Evolutionary conservation across 2,113 vertebrate species (phyloP).

Genomic region (Stigmatopora argus): DNA sequence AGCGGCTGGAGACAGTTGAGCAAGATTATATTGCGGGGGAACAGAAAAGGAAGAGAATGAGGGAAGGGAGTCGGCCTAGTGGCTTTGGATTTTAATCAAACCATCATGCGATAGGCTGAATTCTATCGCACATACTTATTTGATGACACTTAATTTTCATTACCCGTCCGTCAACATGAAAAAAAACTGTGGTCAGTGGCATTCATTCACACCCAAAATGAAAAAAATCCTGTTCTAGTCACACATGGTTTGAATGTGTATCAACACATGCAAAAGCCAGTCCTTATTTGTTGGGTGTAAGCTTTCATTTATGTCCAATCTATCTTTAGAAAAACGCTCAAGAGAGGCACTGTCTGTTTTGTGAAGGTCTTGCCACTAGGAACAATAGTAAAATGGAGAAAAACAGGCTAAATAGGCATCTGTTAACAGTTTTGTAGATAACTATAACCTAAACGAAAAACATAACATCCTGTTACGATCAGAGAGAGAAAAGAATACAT

Average conservation of each 20-base stretch:
- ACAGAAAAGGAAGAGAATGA: conserved; percentile 11
- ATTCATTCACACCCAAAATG: conserved; percentile 29
- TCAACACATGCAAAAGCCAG: conserved; percentile 31
- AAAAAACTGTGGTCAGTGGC: conserved; percentile 28
- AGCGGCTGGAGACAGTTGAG: conserved; percentile 45
- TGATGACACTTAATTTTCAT: conserved; percentile 31
- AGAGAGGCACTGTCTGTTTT: too few species aligned
- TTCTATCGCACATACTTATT: conserved; percentile 40
- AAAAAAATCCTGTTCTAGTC: conserved; percentile 34
- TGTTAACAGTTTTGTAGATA: too few species aligned
- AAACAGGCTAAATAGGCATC: too few species aligned
- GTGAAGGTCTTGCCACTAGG: too few species aligned
- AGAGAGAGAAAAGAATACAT: too few species aligned
- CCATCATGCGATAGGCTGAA: conserved; percentile 31
- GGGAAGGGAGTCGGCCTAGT: conserved; percentile 28
- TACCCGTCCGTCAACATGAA: conserved; percentile 33
- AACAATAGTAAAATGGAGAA: too few species aligned
- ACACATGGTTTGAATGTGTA: conserved; percentile 21
- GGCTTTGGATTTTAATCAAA: conserved; percentile 32
- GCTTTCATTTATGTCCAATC: too few species aligned
- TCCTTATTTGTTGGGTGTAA: conserved; percentile 8
- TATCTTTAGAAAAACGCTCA: too few species aligned
- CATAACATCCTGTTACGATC: too few species aligned
- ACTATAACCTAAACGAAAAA: too few species aligned
- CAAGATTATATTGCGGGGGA: conserved; percentile 45